Conservation (phyloP, 2,888 invertebrate genomes). For the Escarpia spicata region DNA sequence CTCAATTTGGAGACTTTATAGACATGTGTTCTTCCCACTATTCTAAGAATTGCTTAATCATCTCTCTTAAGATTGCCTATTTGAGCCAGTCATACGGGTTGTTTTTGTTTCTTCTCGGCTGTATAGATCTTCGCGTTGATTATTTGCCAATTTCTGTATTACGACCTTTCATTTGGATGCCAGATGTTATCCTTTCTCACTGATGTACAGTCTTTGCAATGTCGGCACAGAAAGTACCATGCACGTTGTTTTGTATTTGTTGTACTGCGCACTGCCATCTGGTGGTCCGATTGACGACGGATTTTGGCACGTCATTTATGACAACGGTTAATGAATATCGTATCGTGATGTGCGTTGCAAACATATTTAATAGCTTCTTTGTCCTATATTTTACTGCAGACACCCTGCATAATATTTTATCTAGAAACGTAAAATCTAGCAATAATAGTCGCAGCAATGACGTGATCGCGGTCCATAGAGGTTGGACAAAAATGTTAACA, state of each 20-base stretch:
- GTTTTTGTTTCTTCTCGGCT: too few relatives aligned
- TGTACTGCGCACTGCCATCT: background rate
- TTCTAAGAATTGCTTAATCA: background rate
- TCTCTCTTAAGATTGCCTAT: background rate
- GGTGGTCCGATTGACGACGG: background rate
- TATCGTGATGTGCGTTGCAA: background rate
- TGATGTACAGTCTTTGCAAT: too few relatives aligned
- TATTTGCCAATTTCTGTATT: too few relatives aligned
- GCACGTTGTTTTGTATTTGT: background rate
- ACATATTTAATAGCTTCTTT: background rate
- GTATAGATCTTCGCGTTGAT: too few relatives aligned
- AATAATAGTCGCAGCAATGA: background rate
- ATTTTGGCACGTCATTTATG: background rate
- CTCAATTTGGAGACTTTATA: background rate
- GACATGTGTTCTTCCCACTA: background rate
- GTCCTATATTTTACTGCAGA: background rate
- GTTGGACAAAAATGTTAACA: too few relatives aligned
- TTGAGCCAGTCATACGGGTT: too few relatives aligned
- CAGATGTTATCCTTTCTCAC: too few relatives aligned
- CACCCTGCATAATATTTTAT: background rate
- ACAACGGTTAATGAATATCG: background rate
- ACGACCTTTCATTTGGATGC: too few relatives aligned
- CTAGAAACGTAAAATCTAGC: background rate
- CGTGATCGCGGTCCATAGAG: too few relatives aligned
- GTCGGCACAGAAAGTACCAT: too few relatives aligned